These are phyloP conservation scores for Drosophila atripex DNA, from an alignment of 2,888 invertebrate genomes.

Conservation along the genomic window DNA sequence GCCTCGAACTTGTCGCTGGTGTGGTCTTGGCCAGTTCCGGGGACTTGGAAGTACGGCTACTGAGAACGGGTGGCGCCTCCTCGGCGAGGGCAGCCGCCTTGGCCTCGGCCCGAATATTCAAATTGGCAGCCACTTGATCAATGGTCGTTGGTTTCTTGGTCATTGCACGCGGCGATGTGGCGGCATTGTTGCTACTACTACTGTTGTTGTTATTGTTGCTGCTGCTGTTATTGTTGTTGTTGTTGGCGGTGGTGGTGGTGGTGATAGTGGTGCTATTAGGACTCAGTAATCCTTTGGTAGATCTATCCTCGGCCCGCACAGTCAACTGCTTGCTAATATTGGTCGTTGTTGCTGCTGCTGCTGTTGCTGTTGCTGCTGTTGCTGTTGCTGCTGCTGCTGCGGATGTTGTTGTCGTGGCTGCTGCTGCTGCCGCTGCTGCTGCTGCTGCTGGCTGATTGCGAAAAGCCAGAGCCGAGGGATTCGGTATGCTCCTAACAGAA, in stretches of 20 bases:
- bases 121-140: slow-evolving; percentile 83
- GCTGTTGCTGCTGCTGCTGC: too few relatives aligned
- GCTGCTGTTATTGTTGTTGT: slow-evolving; percentile 21
- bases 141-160: slow-evolving; percentile 81
- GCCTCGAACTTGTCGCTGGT: slow-evolving; percentile 15
- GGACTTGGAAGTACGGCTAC: slow-evolving; percentile 43
- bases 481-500: slow-evolving; percentile 87
- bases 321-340: slow-evolving; percentile 39
- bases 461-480: slow-evolving; percentile 86
- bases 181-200: slow-evolving; percentile 31
- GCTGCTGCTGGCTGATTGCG: slow-evolving; percentile 83
- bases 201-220: slow-evolving; percentile 22
- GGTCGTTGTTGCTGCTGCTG: slow-evolving; percentile 48
- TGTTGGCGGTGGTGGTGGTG: slow-evolving; percentile 10
- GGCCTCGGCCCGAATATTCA: slow-evolving; percentile 81
- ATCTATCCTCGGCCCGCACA: slow-evolving; percentile 44
- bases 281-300: slow-evolving; percentile 35
- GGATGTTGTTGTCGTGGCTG: not conserved
- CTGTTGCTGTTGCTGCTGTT: not conserved
- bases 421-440: slow-evolving; percentile 58
- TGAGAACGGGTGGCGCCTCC: slow-evolving; percentile 45
- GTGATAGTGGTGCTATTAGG: slow-evolving; percentile 38
- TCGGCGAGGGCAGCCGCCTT: slow-evolving; percentile 74
- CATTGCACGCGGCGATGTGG: slow-evolving; percentile 61
- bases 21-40: slow-evolving; percentile 41